These are phyloP conservation scores for Perognathus longimembris DNA, from an alignment of 2,113 vertebrate genomes.

Conservation along the genomic window DNA sequence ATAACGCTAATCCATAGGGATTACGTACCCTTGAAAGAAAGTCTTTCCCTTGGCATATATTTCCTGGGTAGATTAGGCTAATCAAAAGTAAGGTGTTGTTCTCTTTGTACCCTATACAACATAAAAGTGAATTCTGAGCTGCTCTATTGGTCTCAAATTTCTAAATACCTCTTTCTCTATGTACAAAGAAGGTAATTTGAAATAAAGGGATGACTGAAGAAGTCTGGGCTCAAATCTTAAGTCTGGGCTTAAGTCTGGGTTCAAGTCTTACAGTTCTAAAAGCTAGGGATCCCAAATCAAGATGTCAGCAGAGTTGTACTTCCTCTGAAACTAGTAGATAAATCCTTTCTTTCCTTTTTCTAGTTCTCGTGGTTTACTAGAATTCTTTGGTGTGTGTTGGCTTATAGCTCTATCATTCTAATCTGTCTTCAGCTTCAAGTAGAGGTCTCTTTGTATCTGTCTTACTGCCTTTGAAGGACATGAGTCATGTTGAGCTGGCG, in stretches of 20 bases:
- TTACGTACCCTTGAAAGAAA: slow-evolving; percentile 53
- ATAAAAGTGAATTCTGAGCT: background rate
- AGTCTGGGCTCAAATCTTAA: slow-evolving; percentile 37
- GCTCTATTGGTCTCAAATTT: background rate
- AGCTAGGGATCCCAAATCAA: background rate
- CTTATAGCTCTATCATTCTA: background rate
- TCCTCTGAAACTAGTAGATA: background rate
- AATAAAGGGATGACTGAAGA: background rate
- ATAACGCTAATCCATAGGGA: slow-evolving; percentile 19
- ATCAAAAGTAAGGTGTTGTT: slow-evolving; percentile 30
- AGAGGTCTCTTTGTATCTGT: background rate
- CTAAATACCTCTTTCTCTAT: background rate
- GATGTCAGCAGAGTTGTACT: background rate
- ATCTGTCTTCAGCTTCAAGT: background rate
- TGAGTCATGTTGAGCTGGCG: background rate
- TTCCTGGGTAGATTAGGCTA: slow-evolving; percentile 11
- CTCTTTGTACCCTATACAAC: background rate
- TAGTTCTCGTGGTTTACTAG: background rate
- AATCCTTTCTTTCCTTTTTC: background rate
- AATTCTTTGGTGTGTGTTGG: background rate
- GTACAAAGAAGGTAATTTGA: background rate
- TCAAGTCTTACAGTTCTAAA: slow-evolving; percentile 38
- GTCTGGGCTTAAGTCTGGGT: background rate
- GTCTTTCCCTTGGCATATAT: slow-evolving; percentile 46
- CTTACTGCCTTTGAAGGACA: background rate